phyloP scores from a whole-genome alignment of 2,113 vertebrate species.

The Apus apus region DNA sequence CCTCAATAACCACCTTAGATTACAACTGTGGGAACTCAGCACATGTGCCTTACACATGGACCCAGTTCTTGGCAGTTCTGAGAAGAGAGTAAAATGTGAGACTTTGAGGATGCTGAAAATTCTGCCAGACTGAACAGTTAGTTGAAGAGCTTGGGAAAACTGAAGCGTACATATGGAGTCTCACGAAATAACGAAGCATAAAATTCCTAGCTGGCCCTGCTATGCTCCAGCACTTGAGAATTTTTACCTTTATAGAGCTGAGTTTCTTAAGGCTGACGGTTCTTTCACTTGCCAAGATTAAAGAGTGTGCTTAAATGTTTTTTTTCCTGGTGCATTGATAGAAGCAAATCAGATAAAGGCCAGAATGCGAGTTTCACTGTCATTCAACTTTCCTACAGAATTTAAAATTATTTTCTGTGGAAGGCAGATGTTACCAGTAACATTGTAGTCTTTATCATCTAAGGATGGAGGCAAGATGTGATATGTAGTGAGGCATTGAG shows the following conservation, averaged over 20 bases:
- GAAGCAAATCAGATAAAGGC: neutral
- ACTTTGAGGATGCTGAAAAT: neutral
- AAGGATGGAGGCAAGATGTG: neutral
- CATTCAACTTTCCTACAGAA: neutral
- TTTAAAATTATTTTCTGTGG: neutral
- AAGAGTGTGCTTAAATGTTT: rapidly evolving
- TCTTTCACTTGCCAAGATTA: neutral
- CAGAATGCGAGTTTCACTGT: neutral
- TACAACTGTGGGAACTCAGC: neutral
- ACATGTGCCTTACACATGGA: neutral
- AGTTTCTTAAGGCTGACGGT: neutral
- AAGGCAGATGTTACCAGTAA: neutral
- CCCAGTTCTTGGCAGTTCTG: neutral
- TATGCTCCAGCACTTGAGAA: neutral
- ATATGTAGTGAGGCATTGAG: neutral
- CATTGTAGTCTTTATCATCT: neutral
- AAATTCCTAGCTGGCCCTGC: neutral
- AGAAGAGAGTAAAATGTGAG: neutral
- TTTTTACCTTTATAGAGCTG: neutral
- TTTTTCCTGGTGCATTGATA: neutral
- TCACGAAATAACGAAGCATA: neutral
- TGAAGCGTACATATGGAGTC: neutral
- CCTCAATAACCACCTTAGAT: neutral
- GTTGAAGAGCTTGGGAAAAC: neutral
- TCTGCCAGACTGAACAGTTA: neutral